Conservation (phyloP, 1,140 invertebrate genomes). For the Drosophila grimshawi region DNA sequence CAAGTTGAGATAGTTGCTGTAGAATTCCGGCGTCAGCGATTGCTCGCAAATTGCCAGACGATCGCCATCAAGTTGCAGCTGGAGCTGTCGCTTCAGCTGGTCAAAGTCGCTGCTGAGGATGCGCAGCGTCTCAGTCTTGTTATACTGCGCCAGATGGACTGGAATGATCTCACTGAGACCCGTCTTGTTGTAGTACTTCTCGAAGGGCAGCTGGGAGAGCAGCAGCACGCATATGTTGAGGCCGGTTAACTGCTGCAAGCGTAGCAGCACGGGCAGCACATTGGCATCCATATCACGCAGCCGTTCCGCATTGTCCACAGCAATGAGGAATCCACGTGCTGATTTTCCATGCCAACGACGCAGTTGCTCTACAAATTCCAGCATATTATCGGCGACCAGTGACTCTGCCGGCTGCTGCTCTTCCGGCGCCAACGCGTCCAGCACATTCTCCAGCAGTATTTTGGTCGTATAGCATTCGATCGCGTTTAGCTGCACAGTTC, state of each 20-base stretch:
- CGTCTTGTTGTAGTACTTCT: conserved; percentile 90
- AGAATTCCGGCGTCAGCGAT: conserved; percentile 86
- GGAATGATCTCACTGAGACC: conserved; percentile 90
- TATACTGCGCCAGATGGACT: conserved; percentile 93
- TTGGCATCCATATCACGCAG: conserved; percentile 90
- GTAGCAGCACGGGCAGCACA: conserved; percentile 89
- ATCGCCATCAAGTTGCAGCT: conserved; percentile 30
- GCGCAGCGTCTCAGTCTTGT: conserved; percentile 90
- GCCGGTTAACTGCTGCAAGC: conserved; percentile 89
- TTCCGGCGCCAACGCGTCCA: conserved; percentile 86
- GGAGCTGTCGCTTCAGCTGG: conserved; percentile 32
- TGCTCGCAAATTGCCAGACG: conserved; percentile 47
- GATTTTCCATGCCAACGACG: conserved; percentile 30
- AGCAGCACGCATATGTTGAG: conserved; percentile 91
- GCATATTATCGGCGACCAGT: conserved; percentile 89
- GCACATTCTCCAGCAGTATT: conserved; percentile 91
- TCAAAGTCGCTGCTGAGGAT: conserved; percentile 87
- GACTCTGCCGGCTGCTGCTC: neutral
- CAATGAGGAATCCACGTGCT: conserved; percentile 84
- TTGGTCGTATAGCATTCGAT: conserved; percentile 91
- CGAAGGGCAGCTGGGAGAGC: conserved; percentile 91
- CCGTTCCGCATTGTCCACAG: conserved; percentile 92
- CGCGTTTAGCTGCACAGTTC: conserved; percentile 90
- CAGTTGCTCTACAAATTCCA: conserved; percentile 89
- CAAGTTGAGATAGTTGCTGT: conserved; percentile 91